Conservation (phyloP, 2,888 invertebrate species). For the Limenitis camilla region DNA sequence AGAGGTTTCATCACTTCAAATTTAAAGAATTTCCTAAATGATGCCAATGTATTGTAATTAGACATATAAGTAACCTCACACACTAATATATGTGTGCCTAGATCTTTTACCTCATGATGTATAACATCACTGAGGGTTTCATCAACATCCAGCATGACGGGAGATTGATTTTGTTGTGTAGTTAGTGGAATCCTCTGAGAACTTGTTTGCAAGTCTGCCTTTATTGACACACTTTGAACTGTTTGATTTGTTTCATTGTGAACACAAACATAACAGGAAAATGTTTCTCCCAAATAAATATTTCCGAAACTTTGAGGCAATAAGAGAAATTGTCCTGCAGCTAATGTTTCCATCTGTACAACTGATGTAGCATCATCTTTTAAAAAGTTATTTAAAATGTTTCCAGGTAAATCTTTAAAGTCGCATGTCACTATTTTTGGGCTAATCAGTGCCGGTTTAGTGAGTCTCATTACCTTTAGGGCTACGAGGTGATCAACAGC, state of each 20-base stretch:
- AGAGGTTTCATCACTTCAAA: slow-evolving; percentile 98
- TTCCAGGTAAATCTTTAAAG: slow-evolving; percentile 87
- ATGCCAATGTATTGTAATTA: slow-evolving; percentile 82
- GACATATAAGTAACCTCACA: slow-evolving; percentile 96
- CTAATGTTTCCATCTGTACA: slow-evolving; percentile 84
- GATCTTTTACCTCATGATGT: slow-evolving; percentile 99
- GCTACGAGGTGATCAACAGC: slow-evolving; percentile 77
- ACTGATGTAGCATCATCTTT: slow-evolving; percentile 90
- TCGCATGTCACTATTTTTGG: slow-evolving; percentile 89
- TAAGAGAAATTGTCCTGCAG: slow-evolving; percentile 91
- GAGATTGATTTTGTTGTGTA: slow-evolving; percentile 79
- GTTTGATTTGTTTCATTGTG: slow-evolving; percentile 94
- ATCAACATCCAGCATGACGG: slow-evolving; percentile 79
- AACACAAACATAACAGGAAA: slow-evolving; percentile 97
- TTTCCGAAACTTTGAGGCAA: slow-evolving; percentile 98
- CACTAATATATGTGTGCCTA: slow-evolving; percentile 97
- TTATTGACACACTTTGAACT: slow-evolving; percentile 88
- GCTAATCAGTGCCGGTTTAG: slow-evolving; percentile 90
- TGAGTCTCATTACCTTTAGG: slow-evolving; percentile 93
- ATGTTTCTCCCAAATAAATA: slow-evolving; percentile 98
- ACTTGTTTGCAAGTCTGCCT: slow-evolving; percentile 96
- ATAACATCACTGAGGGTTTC: slow-evolving; percentile 95
- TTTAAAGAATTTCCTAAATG: slow-evolving; percentile 97
- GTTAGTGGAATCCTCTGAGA: slow-evolving; percentile 89
- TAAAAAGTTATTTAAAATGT: slow-evolving; percentile 83